These are phyloP conservation scores for Oophaga sylvatica DNA, from an alignment of 2,797 vertebrate species.

Conservation along the genomic window DNA sequence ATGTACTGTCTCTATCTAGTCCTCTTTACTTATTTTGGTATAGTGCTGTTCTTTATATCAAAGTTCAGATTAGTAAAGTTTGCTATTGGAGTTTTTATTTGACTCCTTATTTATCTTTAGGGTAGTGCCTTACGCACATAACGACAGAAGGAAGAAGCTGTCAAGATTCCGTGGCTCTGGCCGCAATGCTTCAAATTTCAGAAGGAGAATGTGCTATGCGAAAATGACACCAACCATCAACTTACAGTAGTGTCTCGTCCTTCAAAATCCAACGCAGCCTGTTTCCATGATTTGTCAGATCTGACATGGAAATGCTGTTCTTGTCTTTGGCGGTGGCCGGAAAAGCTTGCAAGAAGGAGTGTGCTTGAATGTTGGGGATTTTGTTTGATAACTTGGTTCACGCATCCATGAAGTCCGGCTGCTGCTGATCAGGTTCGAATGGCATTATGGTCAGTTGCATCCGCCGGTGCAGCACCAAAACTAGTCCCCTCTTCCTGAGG, in stretches of 20 bases:
- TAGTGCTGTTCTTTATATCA: not conserved
- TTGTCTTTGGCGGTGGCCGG: constrained; percentile 89
- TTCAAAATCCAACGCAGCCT: constrained; percentile 73
- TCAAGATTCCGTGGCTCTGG: constrained; percentile 91
- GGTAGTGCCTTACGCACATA: constrained; percentile 87
- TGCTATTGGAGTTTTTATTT: not conserved
- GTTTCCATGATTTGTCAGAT: constrained; percentile 76
- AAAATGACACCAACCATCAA: constrained; percentile 75
- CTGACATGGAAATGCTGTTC: constrained; percentile 80
- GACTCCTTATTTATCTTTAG: constrained; percentile 67
- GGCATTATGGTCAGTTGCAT: constrained; percentile 77
- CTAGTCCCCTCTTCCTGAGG: constrained; percentile 85
- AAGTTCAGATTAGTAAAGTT: too few relatives aligned
- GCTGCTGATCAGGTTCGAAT: constrained; percentile 82
- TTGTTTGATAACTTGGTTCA: too few relatives aligned
- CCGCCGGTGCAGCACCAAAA: constrained; percentile 76
- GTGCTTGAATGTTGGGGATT: constrained; percentile 88
- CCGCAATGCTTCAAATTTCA: constrained; percentile 96
- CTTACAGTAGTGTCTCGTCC: constrained; percentile 69
- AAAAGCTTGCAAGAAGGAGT: constrained; percentile 88
- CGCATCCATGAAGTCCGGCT: constrained; percentile 85
- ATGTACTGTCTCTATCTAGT: too few relatives aligned
- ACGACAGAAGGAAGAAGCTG: constrained; percentile 94
- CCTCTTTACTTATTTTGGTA: not conserved
- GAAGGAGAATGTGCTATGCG: constrained; percentile 90